Conservation (phyloP, 1,140 invertebrate species). For the Platyura marginata region DNA sequence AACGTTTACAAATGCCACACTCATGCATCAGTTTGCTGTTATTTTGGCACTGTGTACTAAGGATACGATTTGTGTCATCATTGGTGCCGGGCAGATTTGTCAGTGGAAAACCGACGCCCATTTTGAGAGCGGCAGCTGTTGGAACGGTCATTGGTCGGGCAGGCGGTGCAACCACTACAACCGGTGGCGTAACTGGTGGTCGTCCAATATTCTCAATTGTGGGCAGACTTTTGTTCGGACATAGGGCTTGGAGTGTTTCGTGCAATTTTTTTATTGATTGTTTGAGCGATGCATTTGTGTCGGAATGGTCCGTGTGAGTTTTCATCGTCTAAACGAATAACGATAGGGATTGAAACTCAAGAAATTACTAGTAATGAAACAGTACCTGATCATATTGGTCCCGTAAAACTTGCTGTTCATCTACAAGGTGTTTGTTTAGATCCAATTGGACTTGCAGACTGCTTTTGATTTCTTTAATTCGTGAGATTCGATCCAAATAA, state of each 20-base stretch:
- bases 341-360: no score
- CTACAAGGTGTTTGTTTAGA: conserved; percentile 49
- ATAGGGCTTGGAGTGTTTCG: conserved; percentile 32
- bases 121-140: conserved; percentile 59
- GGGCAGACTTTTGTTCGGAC: conserved; percentile 34
- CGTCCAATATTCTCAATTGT: conserved; percentile 26
- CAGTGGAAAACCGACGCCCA: conserved; percentile 61
- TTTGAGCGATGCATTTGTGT: conserved; percentile 24
- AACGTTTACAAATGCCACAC: conserved; percentile 69
- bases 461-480: conserved; percentile 58
- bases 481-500: conserved; percentile 67
- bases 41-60: conserved; percentile 25
- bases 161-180: conserved; percentile 15
- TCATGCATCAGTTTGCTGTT: conserved; percentile 19
- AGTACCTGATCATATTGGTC: conserved; percentile 64
- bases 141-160: conserved; percentile 44
- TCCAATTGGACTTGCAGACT: conserved; percentile 54
- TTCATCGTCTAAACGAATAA: not conserved
- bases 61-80: conserved; percentile 28
- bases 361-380: no score
- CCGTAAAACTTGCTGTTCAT: conserved; percentile 52
- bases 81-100: conserved; percentile 36
- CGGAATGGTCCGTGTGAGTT: conserved; percentile 19
- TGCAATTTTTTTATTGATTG: conserved; percentile 34
- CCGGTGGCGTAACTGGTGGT: conserved; percentile 12